Conservation (phyloP, 92 coral and sea anemone genomes). For the Scolanthus callimorphus region DNA sequence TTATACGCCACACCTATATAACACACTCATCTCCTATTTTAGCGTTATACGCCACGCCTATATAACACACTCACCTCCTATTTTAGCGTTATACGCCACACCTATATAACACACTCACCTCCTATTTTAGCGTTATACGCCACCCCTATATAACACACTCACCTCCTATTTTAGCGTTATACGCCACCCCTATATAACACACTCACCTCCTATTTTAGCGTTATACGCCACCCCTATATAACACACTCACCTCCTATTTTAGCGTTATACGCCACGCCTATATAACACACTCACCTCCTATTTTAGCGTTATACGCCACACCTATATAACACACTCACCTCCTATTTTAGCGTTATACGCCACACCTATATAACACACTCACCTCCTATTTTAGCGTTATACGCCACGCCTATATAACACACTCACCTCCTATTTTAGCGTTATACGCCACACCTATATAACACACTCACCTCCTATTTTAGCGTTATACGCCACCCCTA, state of each 20-base stretch:
- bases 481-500: background rate
- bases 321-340: too few species aligned
- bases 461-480: background rate
- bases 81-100: background rate
- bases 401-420: too few species aligned
- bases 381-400: background rate
- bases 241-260: background rate
- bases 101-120: too few species aligned
- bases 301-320: background rate
- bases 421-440: background rate
- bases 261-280: background rate
- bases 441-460: background rate
- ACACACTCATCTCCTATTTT: background rate
- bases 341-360: background rate
- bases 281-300: background rate
- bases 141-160: too few species aligned
- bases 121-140: background rate
- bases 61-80: background rate
- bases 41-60: background rate
- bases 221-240: background rate
- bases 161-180: background rate
- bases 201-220: background rate
- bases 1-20: background rate
- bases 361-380: too few species aligned
- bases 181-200: too few species aligned